Evolutionary conservation across 2,888 invertebrate species (phyloP).

Genomic region (Acronicta alni): DNA sequence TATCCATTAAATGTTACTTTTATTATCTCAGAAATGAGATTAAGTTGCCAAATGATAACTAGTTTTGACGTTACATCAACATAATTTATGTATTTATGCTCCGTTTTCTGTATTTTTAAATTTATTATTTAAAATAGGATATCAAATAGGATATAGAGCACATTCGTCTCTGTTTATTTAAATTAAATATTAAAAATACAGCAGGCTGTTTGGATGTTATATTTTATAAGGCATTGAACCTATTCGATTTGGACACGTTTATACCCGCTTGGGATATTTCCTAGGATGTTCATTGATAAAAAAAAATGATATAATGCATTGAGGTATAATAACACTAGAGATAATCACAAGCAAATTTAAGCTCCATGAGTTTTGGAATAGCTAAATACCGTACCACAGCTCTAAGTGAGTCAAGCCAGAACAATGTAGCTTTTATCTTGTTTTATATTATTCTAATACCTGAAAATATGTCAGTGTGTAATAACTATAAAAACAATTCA

Average conservation of each 20-base stretch:
- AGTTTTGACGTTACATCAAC: background rate
- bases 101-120: background rate
- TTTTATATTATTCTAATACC: too few relatives aligned
- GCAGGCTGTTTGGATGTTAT: constrained; percentile 11
- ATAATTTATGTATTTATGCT: background rate
- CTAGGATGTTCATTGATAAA: constrained; percentile 34
- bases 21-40: background rate
- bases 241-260: constrained; percentile 28
- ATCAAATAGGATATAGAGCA: constrained; percentile 1
- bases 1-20: too few relatives aligned
- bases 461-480: too few relatives aligned
- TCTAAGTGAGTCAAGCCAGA: too few relatives aligned
- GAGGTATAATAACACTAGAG: background rate
- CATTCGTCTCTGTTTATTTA: background rate
- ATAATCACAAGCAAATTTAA: too few relatives aligned
- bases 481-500: too few relatives aligned
- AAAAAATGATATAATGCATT: background rate
- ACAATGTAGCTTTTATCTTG: too few relatives aligned
- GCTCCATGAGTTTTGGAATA: too few relatives aligned
- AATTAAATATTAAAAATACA: background rate
- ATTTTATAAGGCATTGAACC: constrained; percentile 59
- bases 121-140: background rate
- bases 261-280: constrained; percentile 20
- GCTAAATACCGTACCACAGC: too few relatives aligned
- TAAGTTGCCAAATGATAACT: background rate